Conservation (phyloP, 2,797 vertebrate genomes). For the Remorina albescens region DNA sequence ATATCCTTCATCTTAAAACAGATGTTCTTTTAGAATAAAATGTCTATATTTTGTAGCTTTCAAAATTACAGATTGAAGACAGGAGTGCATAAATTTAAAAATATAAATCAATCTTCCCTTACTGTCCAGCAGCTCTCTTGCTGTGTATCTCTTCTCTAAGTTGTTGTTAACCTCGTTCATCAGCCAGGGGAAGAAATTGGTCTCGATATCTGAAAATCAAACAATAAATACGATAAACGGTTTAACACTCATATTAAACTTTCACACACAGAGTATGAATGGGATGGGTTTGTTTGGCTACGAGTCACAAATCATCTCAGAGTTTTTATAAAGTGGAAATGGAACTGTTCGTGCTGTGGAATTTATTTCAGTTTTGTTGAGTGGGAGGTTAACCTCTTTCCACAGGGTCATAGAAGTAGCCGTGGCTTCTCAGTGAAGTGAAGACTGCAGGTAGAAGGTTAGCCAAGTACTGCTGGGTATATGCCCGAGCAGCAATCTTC, state of each 20-base stretch:
- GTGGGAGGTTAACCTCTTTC: slow-evolving; percentile 86
- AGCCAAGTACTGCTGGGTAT: slow-evolving; percentile 87
- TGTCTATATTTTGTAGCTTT: neutral
- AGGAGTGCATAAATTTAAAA: neutral
- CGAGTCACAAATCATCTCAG: too few relatives aligned
- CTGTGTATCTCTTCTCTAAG: slow-evolving; percentile 83
- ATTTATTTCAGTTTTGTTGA: too few relatives aligned
- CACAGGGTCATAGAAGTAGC: slow-evolving; percentile 92
- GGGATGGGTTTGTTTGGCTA: neutral
- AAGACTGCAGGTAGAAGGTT: slow-evolving; percentile 90
- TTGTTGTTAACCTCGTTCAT: slow-evolving; percentile 85
- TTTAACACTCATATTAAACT: neutral
- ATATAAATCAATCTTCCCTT: slow-evolving; percentile 33
- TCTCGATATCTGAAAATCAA: slow-evolving; percentile 89
- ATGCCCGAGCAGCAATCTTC: slow-evolving; percentile 90
- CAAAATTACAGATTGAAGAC: too few relatives aligned
- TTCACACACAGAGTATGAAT: neutral
- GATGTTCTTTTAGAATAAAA: neutral
- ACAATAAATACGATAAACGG: slow-evolving; percentile 16
- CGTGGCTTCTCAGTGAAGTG: slow-evolving; percentile 84
- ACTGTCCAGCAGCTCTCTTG: slow-evolving; percentile 90
- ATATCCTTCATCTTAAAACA: neutral
- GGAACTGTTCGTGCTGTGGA: neutral
- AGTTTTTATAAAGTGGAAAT: neutral
- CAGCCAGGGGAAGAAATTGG: slow-evolving; percentile 91